Base-by-base conservation (phyloP, 2,797 vertebrate genomes). In the Columba guinea region DNA sequence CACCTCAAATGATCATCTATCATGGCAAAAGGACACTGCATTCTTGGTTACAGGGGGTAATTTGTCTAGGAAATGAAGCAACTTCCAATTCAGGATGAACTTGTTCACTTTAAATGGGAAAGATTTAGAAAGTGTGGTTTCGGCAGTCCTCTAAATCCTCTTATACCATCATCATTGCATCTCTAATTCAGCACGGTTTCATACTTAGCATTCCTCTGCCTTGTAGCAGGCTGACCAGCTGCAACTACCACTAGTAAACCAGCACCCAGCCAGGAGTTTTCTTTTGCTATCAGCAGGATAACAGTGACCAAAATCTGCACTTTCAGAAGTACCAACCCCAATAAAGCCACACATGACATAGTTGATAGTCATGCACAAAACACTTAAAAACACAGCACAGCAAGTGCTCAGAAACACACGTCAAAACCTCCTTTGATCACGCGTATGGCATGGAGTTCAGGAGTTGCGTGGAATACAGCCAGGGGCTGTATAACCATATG, bases 401-500 rank as follows among this genome's bases (percentile, higher is more conserved):
- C 15, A 49, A 80, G 16, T 4, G 28, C 46, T 91, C 53, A 86
- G 48, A 81, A 91, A 68, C 52, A 94, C 46, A 24, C 37, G n/a
- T 32, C 39, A 58, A 87, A 92, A 32, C 14, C 48, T 70, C 48
- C 59, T 71, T 78, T 11, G 15, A 63, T 87, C 39, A 30, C 2
- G 39, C 5, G 3, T 3, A 58, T 0, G 4, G 32, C 17, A 15
- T 0, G 4, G 30, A 79, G 44, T 12, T 76, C 52, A 46, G 51
- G 24, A 86, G 48, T 1, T 55, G 27, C 30, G 48, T 0, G 5
- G 30, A 63, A 46, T 24, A 58, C 41, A 86, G 79, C 8, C 46
- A 49, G 34, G 83, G 44, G 30, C 58, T 81, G 3, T 13, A 35
- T 8, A 22, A 39, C 39, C 41, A 32, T 15, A 18, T 37, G 53